phyloP scores from a whole-genome alignment of 2,113 vertebrate genomes.

The Nesoenas mayeri region DNA sequence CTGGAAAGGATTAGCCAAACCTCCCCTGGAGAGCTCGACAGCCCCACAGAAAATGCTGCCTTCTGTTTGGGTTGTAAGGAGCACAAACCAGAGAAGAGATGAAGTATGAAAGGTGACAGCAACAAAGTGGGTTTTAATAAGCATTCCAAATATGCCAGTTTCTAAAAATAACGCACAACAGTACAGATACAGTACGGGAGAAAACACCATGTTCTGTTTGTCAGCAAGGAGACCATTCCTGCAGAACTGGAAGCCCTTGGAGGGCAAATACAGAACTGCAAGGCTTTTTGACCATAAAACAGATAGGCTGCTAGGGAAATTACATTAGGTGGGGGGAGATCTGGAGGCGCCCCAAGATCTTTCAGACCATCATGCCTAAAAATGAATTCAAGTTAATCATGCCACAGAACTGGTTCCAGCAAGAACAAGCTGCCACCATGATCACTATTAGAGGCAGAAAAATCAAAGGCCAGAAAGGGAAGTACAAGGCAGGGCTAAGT shows the following conservation, averaged over 20 bases:
- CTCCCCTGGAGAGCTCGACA: background rate
- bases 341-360: constrained; percentile 16
- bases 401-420: background rate
- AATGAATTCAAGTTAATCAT: background rate
- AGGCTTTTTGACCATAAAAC: constrained; percentile 19
- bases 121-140: constrained; percentile 19
- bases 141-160: constrained; percentile 26
- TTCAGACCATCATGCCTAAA: background rate
- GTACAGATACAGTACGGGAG: background rate
- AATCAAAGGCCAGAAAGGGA: background rate
- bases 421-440: background rate
- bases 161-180: constrained; percentile 52
- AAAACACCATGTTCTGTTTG: constrained; percentile 17
- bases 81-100: background rate
- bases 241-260: constrained; percentile 50
- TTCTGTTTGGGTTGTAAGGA: background rate
- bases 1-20: background rate
- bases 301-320: background rate
- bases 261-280: constrained; percentile 14
- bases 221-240: constrained; percentile 4
- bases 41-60: background rate
- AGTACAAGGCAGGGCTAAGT: background rate
- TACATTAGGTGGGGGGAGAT: background rate
- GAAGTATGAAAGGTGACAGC: constrained; percentile 8
- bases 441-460: background rate